Percentiles rank a stretch among this genome's conserved stretches.
Conservation (phyloP, 2,797 vertebrate species). For the Poecilia picta region DNA sequence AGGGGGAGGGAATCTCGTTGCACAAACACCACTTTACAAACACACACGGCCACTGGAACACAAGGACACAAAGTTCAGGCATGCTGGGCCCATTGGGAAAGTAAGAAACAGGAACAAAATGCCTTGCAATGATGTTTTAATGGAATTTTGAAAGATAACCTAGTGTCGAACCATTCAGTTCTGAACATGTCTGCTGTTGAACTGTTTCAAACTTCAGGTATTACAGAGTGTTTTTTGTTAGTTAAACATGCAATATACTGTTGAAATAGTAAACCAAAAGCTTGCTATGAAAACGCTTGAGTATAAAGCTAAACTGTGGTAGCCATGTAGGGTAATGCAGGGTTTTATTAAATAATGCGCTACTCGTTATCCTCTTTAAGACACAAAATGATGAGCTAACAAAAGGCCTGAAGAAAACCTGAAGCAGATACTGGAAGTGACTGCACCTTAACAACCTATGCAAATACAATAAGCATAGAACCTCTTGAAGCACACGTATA, state of each 20-base stretch:
- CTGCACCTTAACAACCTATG: constrained; percentile 72
- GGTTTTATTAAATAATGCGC: constrained; percentile 59
- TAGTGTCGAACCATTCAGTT: constrained; percentile 75
- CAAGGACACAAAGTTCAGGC: constrained; percentile 43
- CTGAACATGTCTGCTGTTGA: constrained; percentile 77
- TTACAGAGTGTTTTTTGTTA: constrained; percentile 78
- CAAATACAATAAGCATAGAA: constrained; percentile 43
- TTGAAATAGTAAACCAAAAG: constrained; percentile 74
- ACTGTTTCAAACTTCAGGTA: constrained; percentile 69
- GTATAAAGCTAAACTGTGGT: constrained; percentile 66
- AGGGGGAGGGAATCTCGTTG: constrained; percentile 42
- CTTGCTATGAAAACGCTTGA: constrained; percentile 62
- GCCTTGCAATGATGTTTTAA: constrained; percentile 86
- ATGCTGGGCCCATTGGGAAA: constrained; percentile 72
- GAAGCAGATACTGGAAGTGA: constrained; percentile 76
- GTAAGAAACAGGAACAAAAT: constrained; percentile 81
- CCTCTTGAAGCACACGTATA: constrained; percentile 69
- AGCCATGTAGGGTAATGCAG: constrained; percentile 57
- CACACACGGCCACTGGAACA: constrained; percentile 48
- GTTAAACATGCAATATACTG: constrained; percentile 84
- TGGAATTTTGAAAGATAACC: constrained; percentile 82
- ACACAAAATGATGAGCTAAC: constrained; percentile 69
- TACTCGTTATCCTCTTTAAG: constrained; percentile 60
- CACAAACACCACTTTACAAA: constrained; percentile 38
- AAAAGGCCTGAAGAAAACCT: constrained; percentile 73